Evolutionary conservation across 1,140 invertebrate species (phyloP), one percentile per base, ranked within the genome.

Genomic region (Samia ricini): DNA sequence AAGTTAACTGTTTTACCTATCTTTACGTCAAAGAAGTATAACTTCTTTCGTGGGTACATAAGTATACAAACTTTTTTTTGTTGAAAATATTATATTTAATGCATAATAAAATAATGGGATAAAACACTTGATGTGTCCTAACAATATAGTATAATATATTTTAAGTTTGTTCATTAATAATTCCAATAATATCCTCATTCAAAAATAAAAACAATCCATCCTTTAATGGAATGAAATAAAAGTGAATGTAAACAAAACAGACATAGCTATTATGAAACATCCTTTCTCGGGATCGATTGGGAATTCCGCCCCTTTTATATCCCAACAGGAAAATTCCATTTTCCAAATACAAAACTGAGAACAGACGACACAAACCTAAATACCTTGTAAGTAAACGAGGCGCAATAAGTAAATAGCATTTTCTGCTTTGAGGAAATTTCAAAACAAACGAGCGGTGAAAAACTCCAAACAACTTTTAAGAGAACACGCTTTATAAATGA

Each of bases 311-410:
- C 74, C 61, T 72, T 76, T 57, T 70, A 51, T 67, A 60, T 70
- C 74, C 71, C 76, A 77, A 88, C 85, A 88, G 79, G 81, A 83
- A 88, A 86, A 86, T 78, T 86, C 85, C 85, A 88, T 88, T 88
- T 85, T 81, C 76, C 74, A 76, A 88, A 86, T 77, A 86, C 79
- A 83, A 81, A 83, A 83, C 78, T 68, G 80, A 62, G 75, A 84
- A 83, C 77, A 82, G 81, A 78, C 83, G 81, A 82, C 78, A 76
- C 76, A 77, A 65, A 80, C 82, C 79, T 85, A 88, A 88, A 86
- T 86, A 85, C 83, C 82, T 84, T 85, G 83, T 88, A 85, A 88
- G 85, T 82, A 88, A 86, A 88, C 83, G 85, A 83, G 77, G 83
- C 82, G 78, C 81, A 83, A 88, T 88, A 84, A 86, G 83, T 85